Conservation (phyloP, 2,888 invertebrate genomes). For the Pimpla rufipes region DNA sequence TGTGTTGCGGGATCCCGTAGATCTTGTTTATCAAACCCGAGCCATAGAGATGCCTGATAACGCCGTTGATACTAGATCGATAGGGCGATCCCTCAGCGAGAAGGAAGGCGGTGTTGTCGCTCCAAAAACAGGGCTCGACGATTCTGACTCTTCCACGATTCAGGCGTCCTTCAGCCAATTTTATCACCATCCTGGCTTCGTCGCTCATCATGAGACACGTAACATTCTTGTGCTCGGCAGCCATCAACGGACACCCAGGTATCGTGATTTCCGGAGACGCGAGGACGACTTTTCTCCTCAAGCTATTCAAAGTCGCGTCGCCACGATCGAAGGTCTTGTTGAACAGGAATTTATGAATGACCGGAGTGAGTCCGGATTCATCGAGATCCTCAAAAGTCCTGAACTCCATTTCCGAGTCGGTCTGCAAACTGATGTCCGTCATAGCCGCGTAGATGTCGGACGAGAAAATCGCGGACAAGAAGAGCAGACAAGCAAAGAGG, state of each 20-base stretch:
- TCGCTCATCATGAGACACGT: conserved; percentile 57
- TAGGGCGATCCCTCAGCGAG: conserved; percentile 63
- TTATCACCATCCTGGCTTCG: neutral
- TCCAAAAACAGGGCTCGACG: conserved; percentile 58
- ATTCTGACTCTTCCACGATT: conserved; percentile 20
- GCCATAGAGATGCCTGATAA: conserved; percentile 22
- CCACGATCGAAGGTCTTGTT: conserved; percentile 51
- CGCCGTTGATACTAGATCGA: conserved; percentile 30
- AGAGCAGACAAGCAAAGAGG: conserved; percentile 49
- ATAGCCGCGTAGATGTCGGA: conserved; percentile 62
- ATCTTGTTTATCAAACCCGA: conserved; percentile 38
- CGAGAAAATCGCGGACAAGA: conserved; percentile 63
- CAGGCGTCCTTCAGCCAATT: neutral
- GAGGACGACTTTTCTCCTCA: conserved; percentile 40
- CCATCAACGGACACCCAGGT: conserved; percentile 28
- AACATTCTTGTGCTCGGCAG: conserved; percentile 40
- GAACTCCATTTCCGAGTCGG: conserved; percentile 25
- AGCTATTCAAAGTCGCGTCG: conserved; percentile 31
- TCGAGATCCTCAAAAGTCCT: conserved; percentile 63
- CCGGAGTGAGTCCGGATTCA: conserved; percentile 57
- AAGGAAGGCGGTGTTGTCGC: conserved; percentile 36
- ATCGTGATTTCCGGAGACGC: neutral
- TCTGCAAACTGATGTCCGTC: conserved; percentile 54
- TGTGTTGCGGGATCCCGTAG: neutral
- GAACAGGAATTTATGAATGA: conserved; percentile 38